These are phyloP conservation scores for Trichopria drosophilae DNA, from an alignment of 2,888 invertebrate genomes.

Conservation along the genomic window DNA sequence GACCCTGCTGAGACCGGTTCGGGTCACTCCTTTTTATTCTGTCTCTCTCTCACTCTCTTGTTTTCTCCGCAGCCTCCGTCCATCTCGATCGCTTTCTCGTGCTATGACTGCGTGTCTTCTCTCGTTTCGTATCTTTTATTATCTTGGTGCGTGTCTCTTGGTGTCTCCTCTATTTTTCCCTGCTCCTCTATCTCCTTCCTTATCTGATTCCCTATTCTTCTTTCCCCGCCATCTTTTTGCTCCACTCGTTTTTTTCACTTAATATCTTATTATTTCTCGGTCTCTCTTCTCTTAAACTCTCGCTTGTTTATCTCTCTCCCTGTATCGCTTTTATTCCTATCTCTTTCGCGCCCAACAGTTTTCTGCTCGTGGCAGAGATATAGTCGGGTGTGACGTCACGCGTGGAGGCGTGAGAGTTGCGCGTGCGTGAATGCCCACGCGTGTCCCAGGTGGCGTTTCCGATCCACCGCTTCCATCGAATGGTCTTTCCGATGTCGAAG, in stretches of 20 bases:
- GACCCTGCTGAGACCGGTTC: slow-evolving; percentile 52
- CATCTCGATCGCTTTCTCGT: slow-evolving; percentile 15
- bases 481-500: no score
- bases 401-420: slow-evolving; percentile 42
- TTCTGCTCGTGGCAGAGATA: slow-evolving; percentile 30
- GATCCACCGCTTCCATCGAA: no score
- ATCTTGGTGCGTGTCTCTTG: slow-evolving; percentile 15
- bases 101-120: slow-evolving; percentile 10
- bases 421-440: slow-evolving; percentile 27
- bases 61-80: slow-evolving; percentile 6
- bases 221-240: neutral
- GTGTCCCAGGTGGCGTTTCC: no score
- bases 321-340: slow-evolving; percentile 13
- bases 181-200: neutral
- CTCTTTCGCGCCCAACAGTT: slow-evolving; percentile 1
- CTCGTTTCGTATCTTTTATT: slow-evolving; percentile 8
- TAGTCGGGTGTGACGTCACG: slow-evolving; percentile 45
- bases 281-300: neutral
- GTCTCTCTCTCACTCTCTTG: slow-evolving; percentile 17
- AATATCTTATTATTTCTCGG: slow-evolving; percentile 7
- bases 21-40: slow-evolving; percentile 42
- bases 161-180: slow-evolving; percentile 12
- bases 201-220: slow-evolving; percentile 5
- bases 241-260: slow-evolving; percentile 2
- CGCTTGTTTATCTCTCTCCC: slow-evolving; percentile 3